These are phyloP conservation scores for Brachypteracias leptosomus DNA, from an alignment of 2,113 vertebrate species.

Conservation along the genomic window DNA sequence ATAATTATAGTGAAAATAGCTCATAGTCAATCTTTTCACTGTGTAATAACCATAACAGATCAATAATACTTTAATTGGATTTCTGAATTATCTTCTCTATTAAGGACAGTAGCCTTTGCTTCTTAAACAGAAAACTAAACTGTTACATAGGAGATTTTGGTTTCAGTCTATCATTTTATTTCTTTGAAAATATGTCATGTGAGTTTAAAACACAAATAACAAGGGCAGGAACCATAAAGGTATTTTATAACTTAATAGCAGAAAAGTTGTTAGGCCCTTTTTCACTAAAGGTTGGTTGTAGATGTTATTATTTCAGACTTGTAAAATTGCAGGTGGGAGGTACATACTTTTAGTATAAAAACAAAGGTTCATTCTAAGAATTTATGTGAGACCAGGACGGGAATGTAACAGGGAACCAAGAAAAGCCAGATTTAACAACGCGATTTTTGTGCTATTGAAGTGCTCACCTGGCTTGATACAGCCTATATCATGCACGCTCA, in stretches of 20 bases:
- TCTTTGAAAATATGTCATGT: background rate
- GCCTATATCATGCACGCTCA: accelerated
- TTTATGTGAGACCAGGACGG: background rate
- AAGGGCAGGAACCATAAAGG: background rate
- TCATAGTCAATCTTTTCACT: background rate
- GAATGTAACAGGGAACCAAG: background rate
- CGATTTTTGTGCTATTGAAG: background rate
- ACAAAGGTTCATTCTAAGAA: background rate
- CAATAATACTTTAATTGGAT: conserved; percentile 7
- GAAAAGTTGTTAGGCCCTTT: background rate
- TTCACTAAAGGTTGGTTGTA: background rate
- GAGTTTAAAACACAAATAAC: conserved; percentile 40
- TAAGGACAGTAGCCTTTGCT: background rate
- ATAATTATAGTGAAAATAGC: background rate
- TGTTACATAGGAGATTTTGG: background rate
- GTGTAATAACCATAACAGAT: background rate
- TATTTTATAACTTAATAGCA: conserved; percentile 1
- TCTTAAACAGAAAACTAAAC: background rate
- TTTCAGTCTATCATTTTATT: background rate
- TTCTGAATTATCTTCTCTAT: background rate
- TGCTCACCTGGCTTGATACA: background rate
- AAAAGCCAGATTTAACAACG: background rate
- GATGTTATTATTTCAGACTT: background rate
- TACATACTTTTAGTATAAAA: background rate
- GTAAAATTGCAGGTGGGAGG: background rate